These are phyloP conservation scores for Rallus limicola DNA, from an alignment of 2,113 vertebrate genomes.

Conservation along the genomic window DNA sequence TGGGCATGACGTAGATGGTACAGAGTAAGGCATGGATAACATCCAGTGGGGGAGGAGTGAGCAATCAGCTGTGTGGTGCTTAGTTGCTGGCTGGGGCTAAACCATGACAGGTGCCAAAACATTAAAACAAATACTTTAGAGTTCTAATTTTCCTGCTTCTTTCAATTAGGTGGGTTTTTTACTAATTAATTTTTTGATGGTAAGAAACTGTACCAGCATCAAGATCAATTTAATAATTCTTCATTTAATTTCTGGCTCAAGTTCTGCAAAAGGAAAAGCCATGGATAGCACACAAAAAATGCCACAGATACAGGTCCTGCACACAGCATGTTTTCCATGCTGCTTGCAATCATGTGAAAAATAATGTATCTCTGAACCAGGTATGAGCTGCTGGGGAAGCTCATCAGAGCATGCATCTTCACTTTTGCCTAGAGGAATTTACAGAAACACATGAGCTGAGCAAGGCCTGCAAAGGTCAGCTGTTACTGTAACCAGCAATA, in stretches of 20 bases:
- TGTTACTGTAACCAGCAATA: background rate
- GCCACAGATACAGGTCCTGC: background rate
- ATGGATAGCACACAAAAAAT: background rate
- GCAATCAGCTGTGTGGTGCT: no score
- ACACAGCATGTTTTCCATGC: background rate
- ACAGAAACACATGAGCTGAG: background rate
- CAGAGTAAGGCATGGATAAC: no score
- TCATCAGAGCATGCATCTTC: background rate
- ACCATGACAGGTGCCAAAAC: background rate
- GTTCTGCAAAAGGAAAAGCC: rapidly evolving
- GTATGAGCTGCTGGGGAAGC: background rate
- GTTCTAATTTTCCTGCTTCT: background rate
- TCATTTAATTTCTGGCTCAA: background rate
- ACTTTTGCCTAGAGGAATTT: background rate
- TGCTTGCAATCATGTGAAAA: background rate
- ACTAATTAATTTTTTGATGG: background rate
- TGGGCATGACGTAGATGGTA: no score
- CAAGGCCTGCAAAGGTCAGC: background rate
- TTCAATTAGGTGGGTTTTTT: rapidly evolving
- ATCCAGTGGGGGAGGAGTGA: no score
- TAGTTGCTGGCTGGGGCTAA: no score
- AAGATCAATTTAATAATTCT: background rate
- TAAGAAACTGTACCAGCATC: background rate
- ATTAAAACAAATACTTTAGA: background rate
- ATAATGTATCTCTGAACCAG: background rate